Evolutionary conservation across 1,140 invertebrate species (phyloP).

Genomic region (Diachasma alloeum): DNA sequence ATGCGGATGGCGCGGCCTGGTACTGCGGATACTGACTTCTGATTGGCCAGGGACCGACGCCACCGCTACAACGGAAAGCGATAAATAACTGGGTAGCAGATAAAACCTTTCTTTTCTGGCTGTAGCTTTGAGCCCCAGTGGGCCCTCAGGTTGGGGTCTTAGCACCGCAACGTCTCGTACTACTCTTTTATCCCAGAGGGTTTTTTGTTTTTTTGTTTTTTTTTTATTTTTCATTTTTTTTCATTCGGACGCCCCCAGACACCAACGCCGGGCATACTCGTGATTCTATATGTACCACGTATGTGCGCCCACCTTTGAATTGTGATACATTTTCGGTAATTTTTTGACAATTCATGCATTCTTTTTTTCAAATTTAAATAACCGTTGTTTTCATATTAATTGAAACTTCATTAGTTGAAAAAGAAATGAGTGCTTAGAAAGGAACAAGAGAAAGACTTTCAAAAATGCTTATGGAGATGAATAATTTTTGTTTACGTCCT

Average conservation of each 20-base stretch:
- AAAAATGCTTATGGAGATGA: too few species aligned
- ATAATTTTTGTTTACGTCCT: too few species aligned
- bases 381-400: too few species aligned
- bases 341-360: too few species aligned
- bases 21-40: slow-evolving; percentile 64
- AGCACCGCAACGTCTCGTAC: slow-evolving; percentile 15
- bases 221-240: too few species aligned
- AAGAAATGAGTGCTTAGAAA: too few species aligned
- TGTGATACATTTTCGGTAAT: background rate
- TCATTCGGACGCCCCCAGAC: slow-evolving; percentile 1
- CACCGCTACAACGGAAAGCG: slow-evolving; percentile 65
- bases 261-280: background rate
- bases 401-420: too few species aligned
- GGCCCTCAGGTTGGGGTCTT: slow-evolving; percentile 22
- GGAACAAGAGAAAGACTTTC: too few species aligned
- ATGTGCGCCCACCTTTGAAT: slow-evolving; percentile 27
- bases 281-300: slow-evolving; percentile 8
- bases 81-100: slow-evolving; percentile 65
- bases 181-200: background rate
- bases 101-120: slow-evolving; percentile 63
- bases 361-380: too few species aligned
- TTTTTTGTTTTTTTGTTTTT: too few species aligned
- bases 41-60: slow-evolving; percentile 62
- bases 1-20: slow-evolving; percentile 65
- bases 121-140: slow-evolving; percentile 42